These are phyloP conservation scores for Drosophila eohydei DNA, from an alignment of 2,888 invertebrate species.

Conservation along the genomic window DNA sequence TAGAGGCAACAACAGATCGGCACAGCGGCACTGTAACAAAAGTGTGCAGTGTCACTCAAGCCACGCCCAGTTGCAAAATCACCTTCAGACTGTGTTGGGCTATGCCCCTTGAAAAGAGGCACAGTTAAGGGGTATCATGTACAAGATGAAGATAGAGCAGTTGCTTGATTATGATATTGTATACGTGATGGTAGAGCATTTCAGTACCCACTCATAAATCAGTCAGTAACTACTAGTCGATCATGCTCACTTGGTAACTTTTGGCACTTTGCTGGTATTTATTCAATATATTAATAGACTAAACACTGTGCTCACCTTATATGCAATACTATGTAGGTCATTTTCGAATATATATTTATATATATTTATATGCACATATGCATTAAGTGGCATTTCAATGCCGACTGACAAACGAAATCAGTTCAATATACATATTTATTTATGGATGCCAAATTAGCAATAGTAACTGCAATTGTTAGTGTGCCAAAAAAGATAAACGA, in stretches of 20 bases:
- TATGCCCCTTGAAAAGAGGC: background rate
- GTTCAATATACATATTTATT: background rate
- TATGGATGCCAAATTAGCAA: slow-evolving; percentile 2
- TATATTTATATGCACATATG: background rate
- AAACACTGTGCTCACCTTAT: background rate
- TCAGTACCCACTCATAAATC: too few species aligned
- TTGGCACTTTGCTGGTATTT: background rate
- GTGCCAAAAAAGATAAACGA: background rate
- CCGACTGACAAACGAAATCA: background rate
- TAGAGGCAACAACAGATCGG: background rate
- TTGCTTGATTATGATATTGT: too few species aligned
- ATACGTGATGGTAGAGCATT: too few species aligned
- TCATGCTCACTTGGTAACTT: background rate
- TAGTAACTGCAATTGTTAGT: background rate
- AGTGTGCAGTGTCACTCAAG: slow-evolving; percentile 29
- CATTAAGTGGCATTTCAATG: slow-evolving; percentile 5
- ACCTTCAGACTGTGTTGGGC: background rate
- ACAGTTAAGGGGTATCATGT: background rate
- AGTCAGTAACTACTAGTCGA: background rate
- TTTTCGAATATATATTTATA: background rate
- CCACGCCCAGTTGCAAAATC: slow-evolving; percentile 37
- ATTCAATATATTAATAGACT: slow-evolving; percentile 13
- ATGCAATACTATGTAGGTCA: slow-evolving; percentile 6
- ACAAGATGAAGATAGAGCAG: too few species aligned
- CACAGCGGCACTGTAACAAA: background rate